Base-by-base conservation (phyloP, 2,797 vertebrate genomes). In the Alfaro cultratus region DNA sequence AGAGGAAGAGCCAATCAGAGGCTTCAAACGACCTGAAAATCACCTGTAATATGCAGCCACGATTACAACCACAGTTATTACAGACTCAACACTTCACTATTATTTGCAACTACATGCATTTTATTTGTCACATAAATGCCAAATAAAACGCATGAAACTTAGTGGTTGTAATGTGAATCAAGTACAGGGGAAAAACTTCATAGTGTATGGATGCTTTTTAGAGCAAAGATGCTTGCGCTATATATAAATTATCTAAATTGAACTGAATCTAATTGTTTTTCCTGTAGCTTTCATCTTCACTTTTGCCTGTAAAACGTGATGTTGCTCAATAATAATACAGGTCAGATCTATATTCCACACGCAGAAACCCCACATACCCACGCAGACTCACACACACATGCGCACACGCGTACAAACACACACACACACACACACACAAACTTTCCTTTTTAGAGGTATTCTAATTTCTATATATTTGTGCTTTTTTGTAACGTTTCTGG, bases 391-490 rank as follows among this genome's bases (percentile, higher is more conserved):
- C 11, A 31, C 5, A 1, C 26, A 57, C 0, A 4, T 10, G 31
- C 29, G 1, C 13, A 55, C 34, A 34, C n/a, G 4, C n/a, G 12
- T 1, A 51, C 49, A 5, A 21, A 51, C 49, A 3, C 16, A 4
- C 49, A 5, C 49, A 51, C 49, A 3, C 16, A 4, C 23, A 8
- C 55, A 26, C 49, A 43, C 6, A 39, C 90, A 79, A 77, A 89
- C 90, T 91, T 91, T 93, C 89, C 90, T 89, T 77, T 9, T 1
- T 3, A 43, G 12, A 43, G 23, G 11, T n/a, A 29, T 71, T 45
- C 85, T 88, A 90, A 94, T 92, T 92, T 92, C 90, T 93, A 92
- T 93, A 86, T 91, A 83, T 93, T 90, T 93, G 85, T 89, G 91
- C 83, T 80, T 88, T 87, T 93, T 82, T 83, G 26, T 45, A 79